Percentiles rank a stretch among this genome's conserved stretches.
Evolutionary conservation across 2,888 invertebrate species (phyloP).

Genomic region (Hirtodrosophila cameraria): DNA sequence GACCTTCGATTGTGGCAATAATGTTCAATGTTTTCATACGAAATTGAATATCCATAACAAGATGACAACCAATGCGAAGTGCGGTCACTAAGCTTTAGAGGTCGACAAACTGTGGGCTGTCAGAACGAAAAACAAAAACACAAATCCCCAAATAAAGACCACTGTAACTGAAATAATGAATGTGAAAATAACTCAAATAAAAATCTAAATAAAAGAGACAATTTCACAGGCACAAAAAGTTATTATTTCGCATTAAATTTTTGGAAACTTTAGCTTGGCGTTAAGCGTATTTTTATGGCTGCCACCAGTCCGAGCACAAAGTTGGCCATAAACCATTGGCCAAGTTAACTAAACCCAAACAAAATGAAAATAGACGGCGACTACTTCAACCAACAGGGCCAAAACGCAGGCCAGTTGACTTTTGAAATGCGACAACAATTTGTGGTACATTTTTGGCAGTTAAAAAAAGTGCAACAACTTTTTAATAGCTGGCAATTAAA

Average conservation of each 20-base stretch:
- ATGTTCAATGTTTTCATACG: not conserved
- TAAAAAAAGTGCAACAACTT: conserved; percentile 67
- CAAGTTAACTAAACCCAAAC: conserved; percentile 46
- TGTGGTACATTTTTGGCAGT: conserved; percentile 33
- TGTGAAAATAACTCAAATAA: conserved; percentile 39
- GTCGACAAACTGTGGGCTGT: conserved; percentile 13
- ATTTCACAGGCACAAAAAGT: conserved; percentile 30
- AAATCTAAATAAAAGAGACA: conserved; percentile 52
- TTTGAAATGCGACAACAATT: conserved; percentile 55
- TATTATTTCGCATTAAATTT: conserved; percentile 64
- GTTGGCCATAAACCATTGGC: conserved; percentile 56
- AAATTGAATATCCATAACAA: not conserved
- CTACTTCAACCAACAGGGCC: conserved; percentile 12
- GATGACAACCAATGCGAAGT: no score
- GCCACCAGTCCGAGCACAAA: conserved; percentile 11
- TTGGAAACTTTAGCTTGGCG: conserved; percentile 47
- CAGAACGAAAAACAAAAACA: conserved; percentile 8
- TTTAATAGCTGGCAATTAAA: conserved; percentile 71
- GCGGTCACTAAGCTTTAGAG: not conserved
- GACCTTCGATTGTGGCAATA: not conserved
- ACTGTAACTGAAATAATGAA: conserved; percentile 54
- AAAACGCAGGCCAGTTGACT: conserved; percentile 39
- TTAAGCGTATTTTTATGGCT: conserved; percentile 68
- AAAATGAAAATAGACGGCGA: conserved; percentile 46
- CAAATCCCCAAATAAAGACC: conserved; percentile 34